Base-by-base conservation (phyloP, 2,888 invertebrate genomes). In the Cryptophagus acutangulus region DNA sequence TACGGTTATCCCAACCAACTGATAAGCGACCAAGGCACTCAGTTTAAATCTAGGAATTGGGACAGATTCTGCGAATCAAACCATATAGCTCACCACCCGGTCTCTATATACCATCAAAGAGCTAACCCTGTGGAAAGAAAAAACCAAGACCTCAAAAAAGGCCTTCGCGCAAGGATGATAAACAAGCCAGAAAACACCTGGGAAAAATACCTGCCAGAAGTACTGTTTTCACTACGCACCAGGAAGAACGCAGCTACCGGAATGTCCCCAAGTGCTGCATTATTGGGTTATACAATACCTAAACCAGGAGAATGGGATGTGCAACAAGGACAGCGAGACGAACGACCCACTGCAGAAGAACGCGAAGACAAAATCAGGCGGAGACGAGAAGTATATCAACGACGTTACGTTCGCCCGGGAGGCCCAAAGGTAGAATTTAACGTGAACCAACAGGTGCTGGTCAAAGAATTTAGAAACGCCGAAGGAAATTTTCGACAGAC, bases 11-110 rank as follows among this genome's bases (percentile, higher is more conserved):
- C 38, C 3, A 4, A 15, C 3, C 4, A 5, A 5, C 18, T 38
- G 5, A 38, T 38, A 10, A 24, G 24, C 8, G 38, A 38, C 25
- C 31, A 38, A 14, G 38, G 33, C 2, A 25, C 38, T 4, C 33
- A 33, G 15, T 33, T 38, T 10, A 33, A 14, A 15, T 9, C 24
- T 6, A 8, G 2, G 9, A 3, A 15, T 5, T 34, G 13, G 6
- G 16, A 17, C n/a, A 34, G 10, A 2, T 17, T 15, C 4, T 34
- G 34, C 17, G 5, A 2, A 3, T 8, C n/a, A 15, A 3, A 8
- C 5, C 6, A 17, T 10, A 17, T 34, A 15, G 9, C 12, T 5
- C 9, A 17, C 9, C 12, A 3, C 8, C 9, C 15, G n/a, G 12
- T 13, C 5, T 15, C 34, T 6, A 15, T 17, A 2, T n/a, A n/a